Evolutionary conservation across 2,113 vertebrate genomes (phyloP).

Genomic region (Prinia subflava): DNA sequence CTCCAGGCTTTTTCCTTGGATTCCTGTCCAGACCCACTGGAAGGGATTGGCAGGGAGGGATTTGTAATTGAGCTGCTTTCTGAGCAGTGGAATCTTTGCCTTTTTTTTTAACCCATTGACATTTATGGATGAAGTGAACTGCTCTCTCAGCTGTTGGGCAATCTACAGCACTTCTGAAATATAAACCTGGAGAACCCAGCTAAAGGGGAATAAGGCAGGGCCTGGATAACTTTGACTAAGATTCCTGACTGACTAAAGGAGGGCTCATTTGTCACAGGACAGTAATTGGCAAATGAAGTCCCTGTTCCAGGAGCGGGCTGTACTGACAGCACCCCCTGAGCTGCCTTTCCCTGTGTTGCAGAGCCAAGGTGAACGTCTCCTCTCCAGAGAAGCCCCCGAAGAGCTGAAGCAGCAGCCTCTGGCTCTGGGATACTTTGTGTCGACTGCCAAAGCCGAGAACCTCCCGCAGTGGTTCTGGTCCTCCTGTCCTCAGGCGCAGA

Average conservation of each 20-base stretch:
- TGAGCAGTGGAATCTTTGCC: neutral
- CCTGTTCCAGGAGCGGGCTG: neutral
- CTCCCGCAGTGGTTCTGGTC: conserved; percentile 99
- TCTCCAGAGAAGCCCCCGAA: conserved; percentile 92
- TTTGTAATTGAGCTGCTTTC: neutral
- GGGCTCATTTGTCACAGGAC: neutral
- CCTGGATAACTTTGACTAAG: neutral
- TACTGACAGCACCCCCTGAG: neutral
- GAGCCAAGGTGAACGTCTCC: conserved; percentile 92
- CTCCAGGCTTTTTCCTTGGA: neutral
- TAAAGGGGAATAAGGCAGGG: neutral
- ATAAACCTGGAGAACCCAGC: neutral
- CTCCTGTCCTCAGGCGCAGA: conserved; percentile 94
- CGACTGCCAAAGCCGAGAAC: conserved; percentile 92
- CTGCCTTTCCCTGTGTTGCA: conserved; percentile 50
- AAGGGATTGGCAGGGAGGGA: neutral
- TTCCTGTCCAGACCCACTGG: neutral
- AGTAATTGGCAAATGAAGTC: neutral
- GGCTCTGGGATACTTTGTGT: conserved; percentile 96
- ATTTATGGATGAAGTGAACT: neutral
- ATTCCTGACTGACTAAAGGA: neutral
- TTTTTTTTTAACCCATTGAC: neutral
- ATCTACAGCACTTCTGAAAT: neutral
- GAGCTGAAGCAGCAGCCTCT: conserved; percentile 97
- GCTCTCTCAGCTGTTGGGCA: neutral